These are phyloP conservation scores for Garra rufa DNA, from an alignment of 2,113 vertebrate genomes.

Conservation along the genomic window DNA sequence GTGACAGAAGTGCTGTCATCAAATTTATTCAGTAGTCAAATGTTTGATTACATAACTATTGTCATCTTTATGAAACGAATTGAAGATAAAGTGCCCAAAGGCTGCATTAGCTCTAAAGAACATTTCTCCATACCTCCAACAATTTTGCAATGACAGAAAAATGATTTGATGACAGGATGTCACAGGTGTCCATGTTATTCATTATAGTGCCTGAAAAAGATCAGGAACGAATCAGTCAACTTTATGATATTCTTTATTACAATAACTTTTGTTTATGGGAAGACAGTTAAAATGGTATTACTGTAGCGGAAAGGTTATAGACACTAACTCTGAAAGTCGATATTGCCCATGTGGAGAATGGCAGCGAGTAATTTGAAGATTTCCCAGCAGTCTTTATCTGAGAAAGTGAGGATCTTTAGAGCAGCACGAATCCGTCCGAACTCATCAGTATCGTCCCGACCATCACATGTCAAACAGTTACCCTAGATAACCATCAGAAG, in stretches of 20 bases:
- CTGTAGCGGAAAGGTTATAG: background rate
- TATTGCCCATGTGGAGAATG: slow-evolving; percentile 90
- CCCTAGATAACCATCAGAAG: slow-evolving; percentile 73
- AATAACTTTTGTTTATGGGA: slow-evolving; percentile 6
- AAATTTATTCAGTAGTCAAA: background rate
- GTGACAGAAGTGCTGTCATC: background rate
- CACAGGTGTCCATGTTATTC: slow-evolving; percentile 88
- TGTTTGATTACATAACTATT: background rate
- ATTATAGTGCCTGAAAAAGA: slow-evolving; percentile 74
- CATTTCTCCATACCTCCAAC: slow-evolving; percentile 79
- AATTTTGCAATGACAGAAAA: slow-evolving; percentile 77
- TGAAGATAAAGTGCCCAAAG: background rate
- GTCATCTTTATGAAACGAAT: background rate
- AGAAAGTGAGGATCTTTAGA: slow-evolving; percentile 89
- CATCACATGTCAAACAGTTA: slow-evolving; percentile 76
- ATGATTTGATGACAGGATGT: slow-evolving; percentile 78
- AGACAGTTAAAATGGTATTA: background rate
- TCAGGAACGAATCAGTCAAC: slow-evolving; percentile 29
- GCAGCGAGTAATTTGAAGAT: slow-evolving; percentile 89
- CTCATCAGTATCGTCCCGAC: slow-evolving; percentile 81
- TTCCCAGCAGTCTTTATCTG: slow-evolving; percentile 83
- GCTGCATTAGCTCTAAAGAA: background rate
- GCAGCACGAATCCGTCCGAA: slow-evolving; percentile 82
- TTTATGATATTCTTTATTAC: background rate
- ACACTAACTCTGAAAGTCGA: slow-evolving; percentile 84